Base-by-base conservation (phyloP, 30 jellyfish, hydroid and myxozoan species). In the Mastigias papua region DNA sequence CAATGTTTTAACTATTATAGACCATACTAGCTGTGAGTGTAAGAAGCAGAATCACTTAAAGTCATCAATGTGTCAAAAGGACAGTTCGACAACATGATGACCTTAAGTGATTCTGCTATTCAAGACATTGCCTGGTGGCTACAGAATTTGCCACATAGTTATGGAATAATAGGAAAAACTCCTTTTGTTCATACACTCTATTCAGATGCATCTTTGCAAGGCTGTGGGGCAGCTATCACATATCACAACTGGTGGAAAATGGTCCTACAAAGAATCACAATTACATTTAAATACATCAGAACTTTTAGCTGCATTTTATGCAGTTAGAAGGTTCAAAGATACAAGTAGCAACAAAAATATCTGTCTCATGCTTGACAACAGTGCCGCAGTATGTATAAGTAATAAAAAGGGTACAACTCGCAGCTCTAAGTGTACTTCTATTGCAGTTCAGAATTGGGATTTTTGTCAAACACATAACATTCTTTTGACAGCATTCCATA, bases 361-460 rank as follows among this genome's bases (percentile, higher is more conserved):
- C 27, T 21, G 60, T n/a, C 46, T 71, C 25, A 69, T 84, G 88
- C 37, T 48, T 46, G 93, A 84, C 22, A 69, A 68, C 37, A 84
- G 80, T 21, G 63, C 89, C 48, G 93, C 89, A 13, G 93, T 84
- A 42, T 48, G 76, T 1, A 58, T 84, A 31, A 84, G 68, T 10
- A 84, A 69, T 70, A 33, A 57, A 19, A 84, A 22, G 88, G 93
- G 93, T 58, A 71, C 93, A 1, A 57, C 57, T 58, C 93, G 34
- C 46, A 71, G 34, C 66, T 88, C 32, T 27, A 31, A 35, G 6
- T 70, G 80, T 32, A 84, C 48, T 84, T 2, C 32, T 5, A 29
- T 68, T 69, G 78, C 68, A 0, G 78, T 69, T 8, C 46, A 58
- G 58, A 34, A 68, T 72, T 84, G 93, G 88, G 32, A 69, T 15